Percentiles rank a stretch among this genome's conserved stretches.
Evolutionary conservation across 2,888 invertebrate species (phyloP).

Genomic region (Parnassius mnemosyne): DNA sequence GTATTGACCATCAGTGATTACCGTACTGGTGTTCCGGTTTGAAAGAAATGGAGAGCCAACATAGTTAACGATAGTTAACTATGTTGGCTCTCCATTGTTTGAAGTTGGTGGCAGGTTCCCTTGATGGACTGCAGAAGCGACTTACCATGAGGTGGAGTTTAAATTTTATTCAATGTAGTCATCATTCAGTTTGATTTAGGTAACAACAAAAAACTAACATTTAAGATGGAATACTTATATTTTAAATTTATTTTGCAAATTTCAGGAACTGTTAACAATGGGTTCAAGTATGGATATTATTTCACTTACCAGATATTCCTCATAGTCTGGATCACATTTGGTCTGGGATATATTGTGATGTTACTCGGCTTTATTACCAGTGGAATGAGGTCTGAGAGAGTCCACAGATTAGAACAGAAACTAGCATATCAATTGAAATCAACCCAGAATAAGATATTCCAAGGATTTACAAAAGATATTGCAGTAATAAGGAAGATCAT

Average conservation of each 20-base stretch:
- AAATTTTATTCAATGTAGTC: no score
- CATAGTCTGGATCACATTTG: conserved; percentile 94
- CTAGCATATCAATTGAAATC: conserved; percentile 87
- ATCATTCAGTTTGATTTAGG: no score
- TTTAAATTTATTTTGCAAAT: conserved; percentile 27
- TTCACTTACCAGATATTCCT: conserved; percentile 89
- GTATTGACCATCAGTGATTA: no score
- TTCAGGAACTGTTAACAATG: conserved; percentile 74
- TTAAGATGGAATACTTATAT: no score
- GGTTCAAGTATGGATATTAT: conserved; percentile 82
- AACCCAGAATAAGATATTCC: conserved; percentile 88
- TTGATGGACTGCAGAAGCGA: no score
- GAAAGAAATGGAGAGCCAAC: no score
- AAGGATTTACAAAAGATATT: conserved; percentile 87
- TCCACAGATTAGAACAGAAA: conserved; percentile 87
- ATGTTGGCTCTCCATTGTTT: no score
- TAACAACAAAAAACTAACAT: no score
- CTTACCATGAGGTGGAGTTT: no score
- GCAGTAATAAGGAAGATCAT: conserved; percentile 86
- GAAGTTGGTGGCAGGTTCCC: no score
- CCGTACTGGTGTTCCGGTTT: no score
- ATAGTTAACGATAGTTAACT: no score
- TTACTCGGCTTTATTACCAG: conserved; percentile 91
- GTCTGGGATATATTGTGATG: conserved; percentile 95
- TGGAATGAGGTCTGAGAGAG: conserved; percentile 86